Conservation (phyloP, 2,113 vertebrate species). For the Cnemophilus loriae region DNA sequence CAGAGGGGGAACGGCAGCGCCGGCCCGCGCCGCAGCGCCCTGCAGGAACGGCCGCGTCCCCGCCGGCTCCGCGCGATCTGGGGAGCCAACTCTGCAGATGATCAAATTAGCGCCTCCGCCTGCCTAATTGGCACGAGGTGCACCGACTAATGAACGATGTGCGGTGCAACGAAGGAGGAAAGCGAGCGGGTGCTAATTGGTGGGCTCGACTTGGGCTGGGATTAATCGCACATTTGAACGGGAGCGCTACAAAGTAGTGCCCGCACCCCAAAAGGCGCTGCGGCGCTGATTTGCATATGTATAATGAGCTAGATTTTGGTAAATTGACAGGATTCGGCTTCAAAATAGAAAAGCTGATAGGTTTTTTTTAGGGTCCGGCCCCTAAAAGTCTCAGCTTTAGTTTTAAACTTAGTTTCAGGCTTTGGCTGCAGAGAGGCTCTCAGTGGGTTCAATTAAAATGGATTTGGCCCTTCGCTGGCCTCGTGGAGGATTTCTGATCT, state of each 20-base stretch:
- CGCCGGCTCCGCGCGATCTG: neutral
- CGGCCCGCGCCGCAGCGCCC: neutral
- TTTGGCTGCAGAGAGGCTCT: neutral
- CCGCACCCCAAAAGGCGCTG: neutral
- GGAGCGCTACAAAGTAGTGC: neutral
- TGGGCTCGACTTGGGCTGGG: neutral
- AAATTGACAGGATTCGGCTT: neutral
- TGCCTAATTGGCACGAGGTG: slow-evolving; percentile 24
- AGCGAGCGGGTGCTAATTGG: slow-evolving; percentile 1
- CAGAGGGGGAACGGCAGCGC: neutral
- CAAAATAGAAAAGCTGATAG: neutral
- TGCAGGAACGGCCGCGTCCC: neutral
- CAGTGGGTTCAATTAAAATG: neutral
- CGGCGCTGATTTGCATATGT: rapidly evolving
- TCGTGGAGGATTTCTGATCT: neutral
- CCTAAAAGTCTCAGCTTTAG: neutral
- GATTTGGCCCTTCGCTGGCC: neutral
- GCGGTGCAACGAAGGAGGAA: neutral
- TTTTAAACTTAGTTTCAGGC: neutral
- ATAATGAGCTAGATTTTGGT: rapidly evolving
- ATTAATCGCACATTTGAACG: neutral
- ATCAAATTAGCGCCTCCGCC: neutral
- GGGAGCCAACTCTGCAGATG: neutral
- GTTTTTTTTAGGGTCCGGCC: neutral
- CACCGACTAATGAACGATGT: neutral